A percentile compares a stretch with the other conserved stretches of the same genome.
phyloP scores from a whole-genome alignment of 2,113 vertebrate species.

The Nestor notabilis region DNA sequence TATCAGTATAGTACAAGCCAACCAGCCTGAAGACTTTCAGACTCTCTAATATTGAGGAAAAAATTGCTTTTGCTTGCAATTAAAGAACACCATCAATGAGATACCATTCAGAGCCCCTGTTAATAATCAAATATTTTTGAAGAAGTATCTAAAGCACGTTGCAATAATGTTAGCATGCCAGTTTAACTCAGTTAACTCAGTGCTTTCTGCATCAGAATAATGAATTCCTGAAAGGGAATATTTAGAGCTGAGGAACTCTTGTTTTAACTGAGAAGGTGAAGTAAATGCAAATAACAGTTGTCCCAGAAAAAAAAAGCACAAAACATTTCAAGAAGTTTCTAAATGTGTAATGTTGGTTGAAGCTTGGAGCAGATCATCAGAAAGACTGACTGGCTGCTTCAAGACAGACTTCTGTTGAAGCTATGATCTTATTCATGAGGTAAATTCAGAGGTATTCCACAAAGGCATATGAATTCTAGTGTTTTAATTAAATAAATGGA shows the following conservation, averaged over 20 bases:
- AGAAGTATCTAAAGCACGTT: background rate
- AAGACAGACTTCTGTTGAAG: background rate
- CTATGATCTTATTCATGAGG: background rate
- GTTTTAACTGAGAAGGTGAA: slow-evolving; percentile 7
- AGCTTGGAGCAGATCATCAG: background rate
- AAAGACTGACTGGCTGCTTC: background rate
- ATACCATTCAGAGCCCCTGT: background rate
- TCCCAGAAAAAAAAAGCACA: background rate
- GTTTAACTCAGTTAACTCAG: background rate
- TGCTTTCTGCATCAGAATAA: background rate
- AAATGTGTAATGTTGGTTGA: background rate
- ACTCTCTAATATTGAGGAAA: background rate
- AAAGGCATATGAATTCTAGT: background rate
- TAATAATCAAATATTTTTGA: background rate
- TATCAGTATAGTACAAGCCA: background rate
- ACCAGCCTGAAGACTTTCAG: background rate
- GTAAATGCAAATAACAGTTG: background rate
- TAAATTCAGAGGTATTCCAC: background rate
- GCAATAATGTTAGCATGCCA: background rate
- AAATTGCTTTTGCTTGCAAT: background rate
- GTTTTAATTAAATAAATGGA: slow-evolving; percentile 33
- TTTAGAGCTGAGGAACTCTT: background rate
- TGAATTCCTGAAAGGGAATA: background rate
- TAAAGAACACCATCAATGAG: background rate
- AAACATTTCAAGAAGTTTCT: background rate